A percentile compares a stretch with the other conserved stretches of the same genome.
phyloP scores from a whole-genome alignment of 2,797 vertebrate species.

The Ataeniobius toweri region DNA sequence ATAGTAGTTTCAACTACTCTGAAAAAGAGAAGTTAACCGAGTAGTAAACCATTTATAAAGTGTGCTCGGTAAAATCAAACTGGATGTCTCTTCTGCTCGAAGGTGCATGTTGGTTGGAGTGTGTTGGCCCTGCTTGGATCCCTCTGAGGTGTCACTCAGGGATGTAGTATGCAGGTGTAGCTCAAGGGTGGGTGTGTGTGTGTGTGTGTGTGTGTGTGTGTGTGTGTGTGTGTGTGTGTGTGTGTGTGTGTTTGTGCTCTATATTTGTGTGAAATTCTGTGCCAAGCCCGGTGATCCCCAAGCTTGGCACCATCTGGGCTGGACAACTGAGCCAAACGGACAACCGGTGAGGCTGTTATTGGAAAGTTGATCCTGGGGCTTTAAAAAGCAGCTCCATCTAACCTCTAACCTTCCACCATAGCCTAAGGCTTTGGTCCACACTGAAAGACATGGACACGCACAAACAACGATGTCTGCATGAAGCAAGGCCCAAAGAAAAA shows the following conservation, averaged over 20 bases:
- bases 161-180: constrained; percentile 32
- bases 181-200: constrained; percentile 15
- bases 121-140: constrained; percentile 2
- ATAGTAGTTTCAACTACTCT: too few relatives aligned
- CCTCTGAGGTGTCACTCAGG: constrained; percentile 29
- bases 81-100: background rate
- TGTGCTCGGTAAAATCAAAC: background rate
- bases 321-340: constrained; percentile 34
- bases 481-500: constrained; percentile 5
- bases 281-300: constrained; percentile 41
- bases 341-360: constrained; percentile 23
- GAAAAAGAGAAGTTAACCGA: background rate
- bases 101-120: background rate
- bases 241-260: constrained; percentile 18
- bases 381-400: constrained; percentile 34
- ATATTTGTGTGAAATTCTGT: constrained; percentile 18
- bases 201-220: constrained; percentile 13
- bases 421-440: constrained; percentile 35
- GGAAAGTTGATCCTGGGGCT: constrained; percentile 39
- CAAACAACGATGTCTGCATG: constrained; percentile 7
- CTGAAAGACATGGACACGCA: background rate
- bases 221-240: background rate
- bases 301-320: constrained; percentile 39
- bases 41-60: background rate
- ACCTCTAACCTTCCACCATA: constrained; percentile 40